These are phyloP conservation scores for Ellobius talpinus DNA, from an alignment of 2,113 vertebrate species.

Conservation along the genomic window DNA sequence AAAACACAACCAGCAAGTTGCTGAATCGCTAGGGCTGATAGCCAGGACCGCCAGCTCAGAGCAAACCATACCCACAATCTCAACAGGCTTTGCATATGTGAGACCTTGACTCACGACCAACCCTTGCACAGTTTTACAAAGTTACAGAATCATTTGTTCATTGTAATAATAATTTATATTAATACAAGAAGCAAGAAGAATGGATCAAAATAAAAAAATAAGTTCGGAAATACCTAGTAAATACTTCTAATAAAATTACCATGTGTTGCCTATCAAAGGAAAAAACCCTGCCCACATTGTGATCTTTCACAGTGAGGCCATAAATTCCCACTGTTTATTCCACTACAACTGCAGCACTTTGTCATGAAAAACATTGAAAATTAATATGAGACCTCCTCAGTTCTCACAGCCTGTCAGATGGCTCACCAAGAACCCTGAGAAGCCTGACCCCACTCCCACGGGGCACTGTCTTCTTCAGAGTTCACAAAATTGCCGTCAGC, in stretches of 20 bases:
- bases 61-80: not conserved
- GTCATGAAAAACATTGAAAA: not conserved
- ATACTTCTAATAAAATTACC: conserved; percentile 25
- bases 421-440: not conserved
- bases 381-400: not conserved
- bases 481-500: conserved; percentile 18
- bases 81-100: not conserved
- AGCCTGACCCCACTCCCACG: not conserved
- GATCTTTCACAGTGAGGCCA: not conserved
- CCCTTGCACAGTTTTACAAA: conserved; percentile 11
- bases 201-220: conserved; percentile 53
- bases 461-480: not conserved
- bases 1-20: conserved; percentile 45
- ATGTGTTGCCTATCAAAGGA: not conserved
- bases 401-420: not conserved
- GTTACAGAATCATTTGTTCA: not conserved
- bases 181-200: conserved; percentile 22
- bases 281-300: not conserved
- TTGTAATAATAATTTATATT: conserved; percentile 51
- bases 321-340: not conserved
- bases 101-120: conserved; percentile 6
- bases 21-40: conserved; percentile 27
- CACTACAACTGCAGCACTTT: not conserved
- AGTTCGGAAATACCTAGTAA: conserved; percentile 44
- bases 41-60: conserved; percentile 50